Evolutionary conservation across 2,888 invertebrate genomes (phyloP), one percentile per base, ranked within the genome.

Genomic region (Cartodere bifasciata): DNA sequence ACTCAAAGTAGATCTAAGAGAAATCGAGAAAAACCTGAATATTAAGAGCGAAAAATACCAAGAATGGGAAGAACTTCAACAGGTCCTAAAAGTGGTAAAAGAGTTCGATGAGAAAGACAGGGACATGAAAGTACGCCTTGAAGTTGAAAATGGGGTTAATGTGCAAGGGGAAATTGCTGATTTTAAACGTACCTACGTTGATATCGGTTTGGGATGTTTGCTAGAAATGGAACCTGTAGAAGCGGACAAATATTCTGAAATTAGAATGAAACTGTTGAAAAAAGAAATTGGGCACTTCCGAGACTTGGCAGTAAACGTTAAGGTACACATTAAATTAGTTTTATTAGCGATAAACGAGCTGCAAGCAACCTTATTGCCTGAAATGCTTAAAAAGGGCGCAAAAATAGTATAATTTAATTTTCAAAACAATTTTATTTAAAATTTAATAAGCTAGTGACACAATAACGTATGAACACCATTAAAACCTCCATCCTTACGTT

Each of bases 281-380:
- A 53, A 49, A 34, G 55, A 61, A 44, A 53, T 59, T 32, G 49
- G 51, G 5, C 58, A 60, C 41, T 48, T 49, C 34, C 43, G 56
- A 38, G 44, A 55, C 33, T 40, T 58, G 23, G 58, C 58, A 30
- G 55, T 56, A 21, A 43, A 56, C 34, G 51, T 61, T 25, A 61
- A 61, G 38, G 57, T 56, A 12, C 53, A 58, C 39, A 58, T 61
- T 36, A 60, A 61, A 40, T 42, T 59, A 39, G 50, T 53, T 24
- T 42, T 60, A 15, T 45, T 61, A 36, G 61, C 56, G 12, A 53
- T 60, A 10, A 50, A 49, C 45, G 58, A 61, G 43, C 40, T 61
- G 32, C 48, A 51, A 20, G n/a, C n/a, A n/a, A n/a, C n/a, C n/a
- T n/a, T n/a, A n/a, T n/a, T n/a, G n/a, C n/a, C n/a, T n/a, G n/a